Base-by-base conservation (phyloP, 1,140 invertebrate genomes). In the Heliconius nattereri region DNA sequence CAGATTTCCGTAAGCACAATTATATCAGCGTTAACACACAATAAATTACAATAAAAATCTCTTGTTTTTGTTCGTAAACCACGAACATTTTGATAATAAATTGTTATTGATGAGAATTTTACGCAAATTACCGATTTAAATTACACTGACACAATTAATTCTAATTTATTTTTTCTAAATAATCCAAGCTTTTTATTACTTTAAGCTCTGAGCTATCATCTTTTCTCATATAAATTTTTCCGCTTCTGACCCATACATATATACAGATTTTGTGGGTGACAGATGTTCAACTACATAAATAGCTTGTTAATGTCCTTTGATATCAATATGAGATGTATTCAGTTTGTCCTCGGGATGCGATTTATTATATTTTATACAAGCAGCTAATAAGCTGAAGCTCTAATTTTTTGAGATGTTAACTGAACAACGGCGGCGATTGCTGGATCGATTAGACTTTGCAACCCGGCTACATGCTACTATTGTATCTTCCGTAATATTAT, bases 151-250 rank as follows among this genome's bases (percentile, higher is more conserved):
- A 13, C 32, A 72, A 32, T 52, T 72, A 72, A 20, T 19, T n/a
- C 32, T 32, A 35, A 29, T 72, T 19, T 19, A 52, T 40, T 13
- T 40, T 54, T 7, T 78, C 40, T 35, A 78, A 72, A 32, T 20
- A 49, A 19, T 71, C 76, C 11, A 13, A 71, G 19, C 19, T n/a
- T 78, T 54, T 78, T 52, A 78, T 49, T 52, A 78, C 11, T 32
- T 35, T 72, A 54, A 52, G 72, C 8, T 71, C 60, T 32, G 76
- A 71, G 7, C 49, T 78, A 20, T 78, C 76, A 54, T 78, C 66
- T 52, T 78, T 78, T 13, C 76, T 23, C 37, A 78, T 72, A 71
- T 71, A 78, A 19, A 78, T 72, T 13, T 45, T 40, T 11, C 76
- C 60, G 37, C 60, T 76, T 13, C 75, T 32, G n/a, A 37, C 60